Percentiles rank a stretch among this genome's conserved stretches.
phyloP scores from a whole-genome alignment of 2,797 vertebrate species.

The Gila robusta region DNA sequence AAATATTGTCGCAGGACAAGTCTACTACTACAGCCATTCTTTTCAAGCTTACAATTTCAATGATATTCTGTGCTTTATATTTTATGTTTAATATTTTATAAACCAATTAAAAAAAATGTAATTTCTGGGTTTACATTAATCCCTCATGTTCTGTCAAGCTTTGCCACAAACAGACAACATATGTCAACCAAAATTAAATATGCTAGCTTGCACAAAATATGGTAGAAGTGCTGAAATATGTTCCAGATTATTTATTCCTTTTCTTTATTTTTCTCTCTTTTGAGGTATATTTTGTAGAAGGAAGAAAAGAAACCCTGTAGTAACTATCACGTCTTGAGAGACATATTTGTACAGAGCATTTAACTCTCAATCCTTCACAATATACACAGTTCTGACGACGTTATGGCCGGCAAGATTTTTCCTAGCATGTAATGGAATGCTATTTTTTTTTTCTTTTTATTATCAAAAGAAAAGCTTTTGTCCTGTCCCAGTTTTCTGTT shows the following conservation, averaged over 20 bases:
- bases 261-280: slow-evolving; percentile 69
- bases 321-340: slow-evolving; percentile 70
- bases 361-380: slow-evolving; percentile 56
- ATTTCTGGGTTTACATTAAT: slow-evolving; percentile 38
- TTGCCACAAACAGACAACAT: slow-evolving; percentile 37
- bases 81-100: slow-evolving; percentile 65
- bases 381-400: slow-evolving; percentile 49
- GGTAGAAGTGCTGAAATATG: slow-evolving; percentile 61
- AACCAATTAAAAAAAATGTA: slow-evolving; percentile 60
- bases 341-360: slow-evolving; percentile 46
- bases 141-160: slow-evolving; percentile 34
- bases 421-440: slow-evolving; percentile 36
- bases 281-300: slow-evolving; percentile 87
- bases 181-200: slow-evolving; percentile 44
- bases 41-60: slow-evolving; percentile 62
- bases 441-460: slow-evolving; percentile 3
- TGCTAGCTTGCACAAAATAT: slow-evolving; percentile 59
- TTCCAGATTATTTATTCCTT: slow-evolving; percentile 50
- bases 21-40: slow-evolving; percentile 62
- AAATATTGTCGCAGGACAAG: slow-evolving; percentile 45
- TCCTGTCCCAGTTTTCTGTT: slow-evolving; percentile 37
- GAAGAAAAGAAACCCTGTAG: slow-evolving; percentile 79
- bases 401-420: slow-evolving; percentile 33
- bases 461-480: slow-evolving; percentile 26
- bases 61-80: slow-evolving; percentile 68